Evolutionary conservation across 2,797 vertebrate species (phyloP), one percentile per base, ranked within the genome.

Genomic region (Cacajao melanocephalus): DNA sequence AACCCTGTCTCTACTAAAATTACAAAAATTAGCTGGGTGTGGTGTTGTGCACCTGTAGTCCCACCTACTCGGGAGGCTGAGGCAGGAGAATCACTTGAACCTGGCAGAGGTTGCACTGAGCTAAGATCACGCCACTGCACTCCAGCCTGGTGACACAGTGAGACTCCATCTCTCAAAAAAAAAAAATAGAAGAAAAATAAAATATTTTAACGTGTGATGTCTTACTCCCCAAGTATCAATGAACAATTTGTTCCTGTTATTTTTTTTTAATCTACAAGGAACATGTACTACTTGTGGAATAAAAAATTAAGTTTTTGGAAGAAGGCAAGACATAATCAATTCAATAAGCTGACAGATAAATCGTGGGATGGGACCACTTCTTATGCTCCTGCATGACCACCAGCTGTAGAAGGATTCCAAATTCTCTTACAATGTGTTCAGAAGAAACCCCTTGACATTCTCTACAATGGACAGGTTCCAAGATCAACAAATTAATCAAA

Each of bases 211-310:
- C n/a, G 22, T 92, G 61, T 61, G 50, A 94, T 85, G 75, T 90
- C 88, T 95, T 88, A 64, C 33, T 93, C 85, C 87, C 87, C 26
- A 46, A 96, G 78, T 82, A 94, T 79, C 81, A 88, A 80, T 96
- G 92, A 97, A 98, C 89, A 82, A 94, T 97, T 97, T 98, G 97
- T 98, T 96, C 81, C 84, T 79, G 20, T 90, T 97, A 86, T 55
- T 90, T 95, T 79, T 82, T 90, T 70, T 9, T 19, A 1, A 90
- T 52, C 81, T 93, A 95, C 90, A 92, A 98, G 78, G 84, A 97
- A 86, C 67, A 70, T 67, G 72, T 46, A 95, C 93, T 94, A 97
- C 39, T 96, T 80, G 90, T 81, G n/a, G 94, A 97, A 97, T 97
- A 96, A 96, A 95, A 94, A 97, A 93, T 87, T 93, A 94, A 93